These are phyloP conservation scores for Octopus bimaculoides DNA, from an alignment of 1,140 invertebrate genomes.

Conservation along the genomic window DNA sequence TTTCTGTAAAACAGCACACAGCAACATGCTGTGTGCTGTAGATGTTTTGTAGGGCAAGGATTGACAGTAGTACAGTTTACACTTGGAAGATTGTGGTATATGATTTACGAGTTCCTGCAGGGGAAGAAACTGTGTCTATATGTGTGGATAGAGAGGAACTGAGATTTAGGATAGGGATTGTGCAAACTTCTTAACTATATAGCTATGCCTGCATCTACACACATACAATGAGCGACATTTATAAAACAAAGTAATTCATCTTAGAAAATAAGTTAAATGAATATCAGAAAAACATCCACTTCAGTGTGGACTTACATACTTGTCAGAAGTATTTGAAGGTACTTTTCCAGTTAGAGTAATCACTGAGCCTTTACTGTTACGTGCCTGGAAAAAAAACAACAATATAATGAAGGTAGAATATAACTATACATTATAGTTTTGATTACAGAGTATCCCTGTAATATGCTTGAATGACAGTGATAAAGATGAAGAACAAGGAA, in stretches of 20 bases:
- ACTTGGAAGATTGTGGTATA: no score
- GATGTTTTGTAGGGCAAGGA: no score
- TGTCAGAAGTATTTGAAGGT: neutral
- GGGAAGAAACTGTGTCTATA: neutral
- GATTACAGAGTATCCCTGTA: neutral
- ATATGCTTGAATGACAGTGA: neutral
- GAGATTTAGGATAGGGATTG: neutral
- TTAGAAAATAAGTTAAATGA: neutral
- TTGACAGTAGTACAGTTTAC: no score
- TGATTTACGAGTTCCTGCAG: no score
- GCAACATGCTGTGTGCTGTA: no score
- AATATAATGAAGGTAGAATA: neutral
- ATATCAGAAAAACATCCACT: neutral
- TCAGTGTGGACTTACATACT: neutral
- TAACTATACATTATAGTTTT: neutral
- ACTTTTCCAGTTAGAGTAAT: neutral
- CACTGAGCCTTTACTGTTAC: neutral
- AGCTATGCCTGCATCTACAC: neutral
- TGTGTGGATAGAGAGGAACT: neutral
- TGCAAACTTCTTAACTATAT: neutral
- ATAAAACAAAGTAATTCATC: neutral
- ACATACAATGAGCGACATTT: neutral
- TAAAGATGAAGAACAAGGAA: neutral
- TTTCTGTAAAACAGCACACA: no score
- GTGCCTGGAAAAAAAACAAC: neutral